A percentile compares a stretch with the other conserved stretches of the same genome.
Evolutionary conservation across 2,888 invertebrate genomes (phyloP).

Genomic region (Sussaba pulchella): DNA sequence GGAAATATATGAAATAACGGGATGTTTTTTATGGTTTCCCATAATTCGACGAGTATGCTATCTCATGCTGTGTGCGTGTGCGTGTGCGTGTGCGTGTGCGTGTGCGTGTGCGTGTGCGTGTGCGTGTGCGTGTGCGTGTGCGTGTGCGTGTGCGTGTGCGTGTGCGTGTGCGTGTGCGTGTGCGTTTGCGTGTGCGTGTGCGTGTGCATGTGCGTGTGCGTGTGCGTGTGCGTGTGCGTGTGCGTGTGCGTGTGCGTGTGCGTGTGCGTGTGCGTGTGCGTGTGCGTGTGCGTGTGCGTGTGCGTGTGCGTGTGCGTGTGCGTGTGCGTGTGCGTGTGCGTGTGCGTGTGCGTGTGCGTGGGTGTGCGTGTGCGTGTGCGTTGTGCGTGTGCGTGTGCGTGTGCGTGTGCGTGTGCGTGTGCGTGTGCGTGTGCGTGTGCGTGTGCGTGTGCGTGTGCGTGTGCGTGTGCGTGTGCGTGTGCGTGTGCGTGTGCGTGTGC

Average conservation of each 20-base stretch:
- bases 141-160: not conserved
- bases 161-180: not conserved
- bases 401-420: not conserved
- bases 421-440: not conserved
- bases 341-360: not conserved
- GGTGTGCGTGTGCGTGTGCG: too few relatives aligned
- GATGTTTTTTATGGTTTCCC: too few relatives aligned
- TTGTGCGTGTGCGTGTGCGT: not conserved
- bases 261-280: not conserved
- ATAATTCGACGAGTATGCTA: too few relatives aligned
- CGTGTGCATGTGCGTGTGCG: not conserved
- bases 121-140: slow-evolving; percentile 1
- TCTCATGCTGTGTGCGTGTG: slow-evolving; percentile 11
- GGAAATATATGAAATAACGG: too few relatives aligned
- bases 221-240: not conserved
- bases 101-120: not conserved
- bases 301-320: not conserved
- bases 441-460: not conserved
- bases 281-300: not conserved
- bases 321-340: not conserved
- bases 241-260: not conserved
- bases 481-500: not conserved
- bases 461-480: not conserved
- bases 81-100: not conserved
- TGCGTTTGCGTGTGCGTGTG: not conserved